A percentile compares a stretch with the other conserved stretches of the same genome.
Evolutionary conservation across 1,140 invertebrate genomes (phyloP).

Genomic region (Danaus melanippus): DNA sequence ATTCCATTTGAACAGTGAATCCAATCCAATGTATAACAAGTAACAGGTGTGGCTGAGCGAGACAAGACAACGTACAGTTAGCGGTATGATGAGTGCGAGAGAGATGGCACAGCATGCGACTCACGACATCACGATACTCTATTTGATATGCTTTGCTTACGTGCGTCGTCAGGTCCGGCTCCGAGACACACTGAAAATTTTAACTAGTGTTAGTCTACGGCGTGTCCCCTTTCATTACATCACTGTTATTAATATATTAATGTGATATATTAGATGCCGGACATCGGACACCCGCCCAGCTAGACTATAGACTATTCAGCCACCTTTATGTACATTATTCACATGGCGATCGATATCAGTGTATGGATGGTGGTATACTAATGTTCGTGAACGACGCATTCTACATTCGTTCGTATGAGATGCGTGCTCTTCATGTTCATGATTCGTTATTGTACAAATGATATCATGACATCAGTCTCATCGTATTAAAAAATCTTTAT

Average conservation of each 20-base stretch:
- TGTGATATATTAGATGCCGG: conserved; percentile 1
- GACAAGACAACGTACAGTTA: conserved; percentile 55
- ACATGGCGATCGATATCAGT: conserved; percentile 13
- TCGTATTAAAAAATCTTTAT: no score
- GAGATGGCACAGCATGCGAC: conserved; percentile 60
- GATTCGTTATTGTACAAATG: no score
- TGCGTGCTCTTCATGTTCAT: no score
- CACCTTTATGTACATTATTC: conserved; percentile 44
- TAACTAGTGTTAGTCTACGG: conserved; percentile 61
- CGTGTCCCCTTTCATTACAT: conserved; percentile 28
- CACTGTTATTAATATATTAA: conserved; percentile 9
- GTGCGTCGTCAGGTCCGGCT: conserved; percentile 60
- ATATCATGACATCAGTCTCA: no score
- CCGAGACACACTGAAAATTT: conserved; percentile 65
- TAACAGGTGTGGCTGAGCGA: conserved; percentile 41
- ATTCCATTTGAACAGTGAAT: no score
- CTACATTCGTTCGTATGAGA: no score
- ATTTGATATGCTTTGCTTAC: conserved; percentile 61
- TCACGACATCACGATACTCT: conserved; percentile 63
- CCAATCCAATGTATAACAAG: conserved; percentile 19
- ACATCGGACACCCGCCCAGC: conserved; percentile 33
- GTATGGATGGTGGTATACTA: no score
- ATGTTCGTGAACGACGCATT: no score
- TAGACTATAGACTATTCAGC: conserved; percentile 12
- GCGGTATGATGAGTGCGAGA: conserved; percentile 44